Base-by-base conservation (phyloP, 53 echinoderm and acorn worm genomes). In the Stichopus horrens region DNA sequence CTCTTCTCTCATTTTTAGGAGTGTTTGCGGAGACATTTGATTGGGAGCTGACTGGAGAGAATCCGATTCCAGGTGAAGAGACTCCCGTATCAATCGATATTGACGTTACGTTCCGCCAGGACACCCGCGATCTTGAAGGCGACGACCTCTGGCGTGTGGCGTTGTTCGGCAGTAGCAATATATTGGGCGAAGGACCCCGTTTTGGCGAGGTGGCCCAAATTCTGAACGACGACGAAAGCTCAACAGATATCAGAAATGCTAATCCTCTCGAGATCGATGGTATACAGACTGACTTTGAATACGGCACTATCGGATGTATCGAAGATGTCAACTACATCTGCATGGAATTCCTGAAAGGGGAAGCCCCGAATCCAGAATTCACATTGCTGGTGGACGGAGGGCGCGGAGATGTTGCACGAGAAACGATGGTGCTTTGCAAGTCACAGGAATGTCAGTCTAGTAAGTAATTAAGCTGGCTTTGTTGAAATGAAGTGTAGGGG, bases 371-470 rank as follows among this genome's bases (percentile, higher is more conserved):
- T 57, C 87, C 87, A 51, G 87, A 87, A 18, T 87, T 55, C 23
- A 87, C 87, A 75, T 9, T 87, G 23, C 74, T 75, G 0, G 58
- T 75, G 4, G 9, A 74, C 5, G 14, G 56, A 4, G 87, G 74
- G 23, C 74, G 87, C 21, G 75, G 75, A 20, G 87, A 74, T 74
- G 58, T 75, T 9, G 18, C 71, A 4, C 87, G 56, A 75, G 87
- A 87, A 20, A 55, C 87, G 21, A 5, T 87, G 74, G 9, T 87
- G 20, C 5, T 55, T 74, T 87, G 87, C 75, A 87, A 87, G 21
- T 75, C 87, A 75, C 87, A 87, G 57, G 87, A 87, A 87, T 87
- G 87, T 87, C 74, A 23, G 74, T 55, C 87, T 54, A 87, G 87
- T 87, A 87, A 87, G 87, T 86, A 59, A 37, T 37, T 37, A 37